Conservation (phyloP, 2,888 invertebrate species). For the Hipparchia sbordonii region DNA sequence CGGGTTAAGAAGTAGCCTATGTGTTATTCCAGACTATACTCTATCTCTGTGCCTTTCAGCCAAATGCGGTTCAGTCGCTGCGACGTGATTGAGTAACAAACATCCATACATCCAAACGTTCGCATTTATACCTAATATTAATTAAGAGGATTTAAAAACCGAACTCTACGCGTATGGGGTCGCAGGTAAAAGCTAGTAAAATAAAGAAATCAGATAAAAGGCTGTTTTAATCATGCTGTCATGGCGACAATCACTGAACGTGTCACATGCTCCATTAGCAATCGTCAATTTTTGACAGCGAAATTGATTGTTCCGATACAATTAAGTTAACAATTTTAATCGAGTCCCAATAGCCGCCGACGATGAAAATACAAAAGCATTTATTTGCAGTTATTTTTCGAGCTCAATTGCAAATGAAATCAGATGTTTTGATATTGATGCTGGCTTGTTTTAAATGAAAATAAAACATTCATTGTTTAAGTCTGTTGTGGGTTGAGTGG, state of each 20-base stretch:
- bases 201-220: background rate
- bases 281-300: slow-evolving; percentile 13
- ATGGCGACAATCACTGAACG: background rate
- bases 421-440: slow-evolving; percentile 38
- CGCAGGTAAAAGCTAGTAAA: too few relatives aligned
- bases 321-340: slow-evolving; percentile 18
- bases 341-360: background rate
- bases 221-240: background rate
- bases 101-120: too few relatives aligned
- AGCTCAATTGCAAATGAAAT: slow-evolving; percentile 36
- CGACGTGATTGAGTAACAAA: too few relatives aligned
- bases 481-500: slow-evolving; percentile 33
- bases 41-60: too few relatives aligned
- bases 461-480: slow-evolving; percentile 46
- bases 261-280: slow-evolving; percentile 16
- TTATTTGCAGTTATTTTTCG: slow-evolving; percentile 22
- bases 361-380: slow-evolving; percentile 2
- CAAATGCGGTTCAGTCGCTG: too few relatives aligned
- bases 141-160: too few relatives aligned
- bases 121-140: too few relatives aligned
- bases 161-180: too few relatives aligned
- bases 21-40: too few relatives aligned
- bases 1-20: too few relatives aligned
- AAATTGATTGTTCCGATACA: slow-evolving; percentile 15
- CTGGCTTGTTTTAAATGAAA: slow-evolving; percentile 40